A percentile compares a stretch with the other conserved stretches of the same genome.
Evolutionary conservation across 2,888 invertebrate species (phyloP).

Genomic region (Epistrophella euchroma): DNA sequence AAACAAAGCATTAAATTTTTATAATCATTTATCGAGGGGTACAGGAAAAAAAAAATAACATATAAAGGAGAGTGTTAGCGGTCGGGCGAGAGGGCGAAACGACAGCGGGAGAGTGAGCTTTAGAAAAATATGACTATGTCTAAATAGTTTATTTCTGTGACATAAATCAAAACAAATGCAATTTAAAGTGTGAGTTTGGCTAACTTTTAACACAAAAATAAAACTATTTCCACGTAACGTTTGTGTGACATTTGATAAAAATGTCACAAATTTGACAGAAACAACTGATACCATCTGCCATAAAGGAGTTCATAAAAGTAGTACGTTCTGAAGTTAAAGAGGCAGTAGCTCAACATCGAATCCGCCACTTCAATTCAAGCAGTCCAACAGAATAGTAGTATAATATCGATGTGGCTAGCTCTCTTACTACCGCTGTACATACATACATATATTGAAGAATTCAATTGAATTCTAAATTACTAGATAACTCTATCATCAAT

Average conservation of each 20-base stretch:
- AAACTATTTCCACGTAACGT: constrained; percentile 8
- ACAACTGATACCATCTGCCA: constrained; percentile 50
- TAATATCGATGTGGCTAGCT: constrained; percentile 37
- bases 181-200: constrained; percentile 40
- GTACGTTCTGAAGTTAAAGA: constrained; percentile 49
- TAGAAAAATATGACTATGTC: constrained; percentile 54
- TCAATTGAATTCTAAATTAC: constrained; percentile 46
- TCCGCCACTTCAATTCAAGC: constrained; percentile 49
- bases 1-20: constrained; percentile 56
- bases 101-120: constrained; percentile 49
- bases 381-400: constrained; percentile 43
- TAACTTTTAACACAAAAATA: constrained; percentile 30
- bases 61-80: constrained; percentile 22
- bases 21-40: constrained; percentile 42
- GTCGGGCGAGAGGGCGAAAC: background rate
- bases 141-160: constrained; percentile 63
- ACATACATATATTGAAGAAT: background rate
- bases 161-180: constrained; percentile 72
- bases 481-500: constrained; percentile 64
- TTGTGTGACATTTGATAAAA: constrained; percentile 34
- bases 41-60: background rate
- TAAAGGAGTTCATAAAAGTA: constrained; percentile 43
- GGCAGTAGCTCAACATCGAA: constrained; percentile 33
- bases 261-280: constrained; percentile 63
- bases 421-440: constrained; percentile 6